Evolutionary conservation across 1,140 invertebrate genomes (phyloP).

Genomic region (Ganaspis sp.): DNA sequence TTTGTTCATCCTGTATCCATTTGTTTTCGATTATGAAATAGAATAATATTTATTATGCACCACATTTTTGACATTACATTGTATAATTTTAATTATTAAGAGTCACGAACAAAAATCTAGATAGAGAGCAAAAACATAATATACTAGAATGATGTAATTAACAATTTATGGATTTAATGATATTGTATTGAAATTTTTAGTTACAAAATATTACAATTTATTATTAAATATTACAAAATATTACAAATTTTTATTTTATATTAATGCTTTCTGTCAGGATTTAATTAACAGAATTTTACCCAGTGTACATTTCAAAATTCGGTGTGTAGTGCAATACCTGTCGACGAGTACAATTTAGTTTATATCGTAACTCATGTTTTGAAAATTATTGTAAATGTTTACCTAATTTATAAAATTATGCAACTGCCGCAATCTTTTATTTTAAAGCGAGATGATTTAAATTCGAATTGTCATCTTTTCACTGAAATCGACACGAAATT

Average conservation of each 20-base stretch:
- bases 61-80: constrained; percentile 5
- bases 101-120: background rate
- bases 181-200: no score
- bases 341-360: constrained; percentile 16
- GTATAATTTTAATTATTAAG: background rate
- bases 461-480: no score
- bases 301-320: background rate
- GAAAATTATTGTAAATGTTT: background rate
- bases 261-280: background rate
- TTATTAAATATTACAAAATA: background rate
- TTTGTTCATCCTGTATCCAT: background rate
- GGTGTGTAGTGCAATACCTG: constrained; percentile 2
- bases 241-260: background rate
- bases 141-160: no score
- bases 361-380: background rate
- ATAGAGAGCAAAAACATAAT: background rate
- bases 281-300: constrained; percentile 46
- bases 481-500: no score
- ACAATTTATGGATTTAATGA: no score
- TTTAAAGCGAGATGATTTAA: background rate
- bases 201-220: no score
- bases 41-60: constrained; percentile 24
- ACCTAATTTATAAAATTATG: background rate
- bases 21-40: background rate
- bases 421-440: background rate